Evolutionary conservation across 2,113 vertebrate genomes (phyloP), one percentile per base, ranked within the genome.

Genomic region (Elephas maximus): DNA sequence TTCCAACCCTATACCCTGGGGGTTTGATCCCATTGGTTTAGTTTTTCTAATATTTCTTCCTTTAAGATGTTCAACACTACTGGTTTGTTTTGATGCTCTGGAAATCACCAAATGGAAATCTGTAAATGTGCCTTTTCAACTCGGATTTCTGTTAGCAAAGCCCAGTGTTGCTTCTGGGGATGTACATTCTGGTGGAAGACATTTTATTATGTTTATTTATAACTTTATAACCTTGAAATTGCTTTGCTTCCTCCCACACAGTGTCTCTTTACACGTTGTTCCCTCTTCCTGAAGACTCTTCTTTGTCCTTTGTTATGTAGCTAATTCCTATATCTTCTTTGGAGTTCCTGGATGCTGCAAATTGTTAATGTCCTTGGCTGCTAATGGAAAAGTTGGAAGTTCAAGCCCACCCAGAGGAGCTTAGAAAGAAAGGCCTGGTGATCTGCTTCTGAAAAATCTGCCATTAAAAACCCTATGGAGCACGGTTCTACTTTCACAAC

Each of bases 111-210:
- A 77, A 4, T 23, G 33, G 21, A 76, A 86, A 28, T 86, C 63
- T 88, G 6, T 57, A 87, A 8, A 8, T 57, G 80, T 28, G n/a
- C 23, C 23, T 41, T 88, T 92, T 91, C 8, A 44, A 82, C 8
- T 83, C 44, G 90, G 21, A 65, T 73, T 23, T 60, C 20, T 60
- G 17, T 48, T 93, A 37, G 65, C 51, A 94, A 93, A 81, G 48
- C 17, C 48, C 18, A 67, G 2, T 45, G 12, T 93, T 91, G 90
- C 57, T 76, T 91, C 26, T 83, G 48, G 63, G 24, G 28, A 67
- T 89, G 74, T 41, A 24, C 26, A 2, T 97, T 96, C 30, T 67
- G 18, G 41, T 76, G 93, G 48, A 91, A 93, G 44, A 83, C 23
- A 44, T 7, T 83, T 77, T 80, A 76, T 80, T 92, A 48, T 41